Evolutionary conservation across 2,888 invertebrate genomes (phyloP).

Genomic region (Lepidochrysops patricia): DNA sequence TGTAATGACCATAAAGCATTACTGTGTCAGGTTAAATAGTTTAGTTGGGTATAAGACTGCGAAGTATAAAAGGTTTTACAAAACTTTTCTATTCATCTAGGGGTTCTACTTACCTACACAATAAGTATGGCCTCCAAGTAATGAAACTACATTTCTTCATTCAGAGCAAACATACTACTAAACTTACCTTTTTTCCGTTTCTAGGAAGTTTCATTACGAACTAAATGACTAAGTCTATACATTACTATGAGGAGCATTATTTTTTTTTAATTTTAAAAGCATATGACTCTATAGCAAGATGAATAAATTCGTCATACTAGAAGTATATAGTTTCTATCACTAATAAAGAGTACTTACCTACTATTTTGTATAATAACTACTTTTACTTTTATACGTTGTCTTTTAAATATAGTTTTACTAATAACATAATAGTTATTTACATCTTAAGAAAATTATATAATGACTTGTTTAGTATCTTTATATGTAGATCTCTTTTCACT

Average conservation of each 20-base stretch:
- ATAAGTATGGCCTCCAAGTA: neutral
- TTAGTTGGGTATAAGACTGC: conserved; percentile 5
- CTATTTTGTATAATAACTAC: neutral
- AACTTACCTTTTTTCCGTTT: too few relatives aligned
- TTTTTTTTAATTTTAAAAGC: neutral
- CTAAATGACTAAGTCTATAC: neutral
- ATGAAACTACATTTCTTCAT: neutral
- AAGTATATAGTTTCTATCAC: neutral
- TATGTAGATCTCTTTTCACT: too few relatives aligned
- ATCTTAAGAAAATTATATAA: neutral
- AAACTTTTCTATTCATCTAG: conserved; percentile 42
- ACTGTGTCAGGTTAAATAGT: too few relatives aligned
- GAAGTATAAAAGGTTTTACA: conserved; percentile 68
- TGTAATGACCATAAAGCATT: neutral
- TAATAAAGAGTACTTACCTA: neutral
- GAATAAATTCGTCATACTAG: neutral
- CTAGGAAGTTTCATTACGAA: too few relatives aligned
- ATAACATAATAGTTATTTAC: neutral
- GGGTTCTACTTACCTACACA: neutral
- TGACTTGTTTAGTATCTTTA: too few relatives aligned
- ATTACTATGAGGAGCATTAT: neutral
- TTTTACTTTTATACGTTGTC: neutral
- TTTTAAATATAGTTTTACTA: neutral
- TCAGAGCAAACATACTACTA: neutral
- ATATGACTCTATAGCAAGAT: neutral